These are phyloP conservation scores for Nothobranchius furzeri DNA, from an alignment of 2,113 vertebrate genomes.

Conservation along the genomic window DNA sequence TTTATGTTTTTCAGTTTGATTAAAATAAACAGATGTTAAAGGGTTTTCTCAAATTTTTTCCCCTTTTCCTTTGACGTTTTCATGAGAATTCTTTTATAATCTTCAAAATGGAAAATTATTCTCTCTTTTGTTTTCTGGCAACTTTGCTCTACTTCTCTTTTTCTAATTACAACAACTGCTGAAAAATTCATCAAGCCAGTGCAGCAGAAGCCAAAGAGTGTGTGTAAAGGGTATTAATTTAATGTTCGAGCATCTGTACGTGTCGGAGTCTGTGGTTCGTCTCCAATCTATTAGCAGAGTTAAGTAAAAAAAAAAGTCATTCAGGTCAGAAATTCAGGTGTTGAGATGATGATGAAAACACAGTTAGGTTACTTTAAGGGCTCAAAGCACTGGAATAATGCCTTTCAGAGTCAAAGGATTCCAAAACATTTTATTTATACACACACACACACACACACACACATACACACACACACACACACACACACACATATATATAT, in stretches of 20 bases:
- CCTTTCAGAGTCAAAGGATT: no score
- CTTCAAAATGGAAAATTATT: constrained; percentile 14
- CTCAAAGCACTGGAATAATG: no score
- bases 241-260: constrained; percentile 9
- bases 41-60: no score
- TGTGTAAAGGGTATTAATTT: constrained; percentile 7
- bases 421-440: no score
- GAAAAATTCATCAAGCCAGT: constrained; percentile 24
- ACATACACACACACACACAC: no score
- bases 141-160: constrained; percentile 7
- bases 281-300: constrained; percentile 2
- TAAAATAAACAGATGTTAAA: no score
- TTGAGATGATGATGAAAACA: no score
- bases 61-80: background rate
- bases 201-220: constrained; percentile 7
- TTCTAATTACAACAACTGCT: constrained; percentile 4
- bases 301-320: background rate
- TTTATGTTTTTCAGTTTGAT: no score
- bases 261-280: background rate
- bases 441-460: no score
- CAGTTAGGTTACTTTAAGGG: no score
- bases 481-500: no score
- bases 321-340: constrained; percentile 1
- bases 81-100: constrained; percentile 1
- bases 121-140: background rate